A percentile compares a stretch with the other conserved stretches of the same genome.
Evolutionary conservation across 2,113 vertebrate genomes (phyloP).

Genomic region (Mellivora capensis): DNA sequence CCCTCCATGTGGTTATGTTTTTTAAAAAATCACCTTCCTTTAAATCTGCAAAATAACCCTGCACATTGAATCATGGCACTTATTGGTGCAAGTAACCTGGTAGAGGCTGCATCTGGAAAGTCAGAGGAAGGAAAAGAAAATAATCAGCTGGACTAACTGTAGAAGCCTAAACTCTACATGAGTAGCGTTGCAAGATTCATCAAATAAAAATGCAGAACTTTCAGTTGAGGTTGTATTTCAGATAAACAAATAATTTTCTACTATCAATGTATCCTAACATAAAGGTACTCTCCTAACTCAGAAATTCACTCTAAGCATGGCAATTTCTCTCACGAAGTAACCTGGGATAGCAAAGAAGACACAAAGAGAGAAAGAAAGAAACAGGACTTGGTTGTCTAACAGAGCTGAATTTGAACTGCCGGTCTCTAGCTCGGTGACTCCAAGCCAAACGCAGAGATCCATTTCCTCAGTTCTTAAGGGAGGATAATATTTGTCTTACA

Average conservation of each 20-base stretch:
- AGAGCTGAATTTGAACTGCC: neutral
- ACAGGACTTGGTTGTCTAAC: neutral
- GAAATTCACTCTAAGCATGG: neutral
- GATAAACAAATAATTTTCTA: neutral
- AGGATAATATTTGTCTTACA: neutral
- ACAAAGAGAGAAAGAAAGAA: neutral
- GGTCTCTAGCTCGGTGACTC: neutral
- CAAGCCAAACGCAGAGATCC: neutral
- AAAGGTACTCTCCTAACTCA: neutral
- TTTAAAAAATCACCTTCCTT: neutral
- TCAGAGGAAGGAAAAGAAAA: neutral
- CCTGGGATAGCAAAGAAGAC: neutral
- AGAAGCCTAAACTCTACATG: neutral
- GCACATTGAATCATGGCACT: neutral
- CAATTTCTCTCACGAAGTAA: neutral
- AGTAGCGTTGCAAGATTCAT: neutral
- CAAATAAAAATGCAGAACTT: neutral
- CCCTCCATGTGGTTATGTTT: no score
- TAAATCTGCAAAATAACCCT: neutral
- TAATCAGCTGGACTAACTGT: neutral
- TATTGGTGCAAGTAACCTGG: neutral
- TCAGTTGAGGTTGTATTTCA: neutral
- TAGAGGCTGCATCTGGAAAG: neutral
- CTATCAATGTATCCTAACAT: neutral
- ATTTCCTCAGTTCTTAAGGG: neutral